Conservation (phyloP, 2,797 vertebrate species). For the Phaenicophaeus curvirostris region DNA sequence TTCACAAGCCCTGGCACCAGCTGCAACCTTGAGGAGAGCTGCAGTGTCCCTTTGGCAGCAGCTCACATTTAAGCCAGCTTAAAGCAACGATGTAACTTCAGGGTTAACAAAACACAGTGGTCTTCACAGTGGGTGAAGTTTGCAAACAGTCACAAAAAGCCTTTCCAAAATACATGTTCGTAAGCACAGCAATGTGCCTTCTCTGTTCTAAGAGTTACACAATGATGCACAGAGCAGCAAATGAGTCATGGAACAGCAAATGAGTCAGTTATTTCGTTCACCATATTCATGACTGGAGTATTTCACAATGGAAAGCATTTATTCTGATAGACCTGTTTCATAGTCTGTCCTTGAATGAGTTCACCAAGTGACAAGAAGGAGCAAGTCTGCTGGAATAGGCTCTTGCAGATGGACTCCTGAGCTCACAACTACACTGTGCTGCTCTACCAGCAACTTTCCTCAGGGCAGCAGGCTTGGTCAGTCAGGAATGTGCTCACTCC, state of each 20-base stretch:
- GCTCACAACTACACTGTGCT: neutral
- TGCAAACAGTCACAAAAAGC: neutral
- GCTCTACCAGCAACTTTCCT: neutral
- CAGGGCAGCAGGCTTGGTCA: neutral
- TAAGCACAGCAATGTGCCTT: neutral
- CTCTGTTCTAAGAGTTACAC: conserved; percentile 17
- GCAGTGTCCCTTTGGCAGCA: neutral
- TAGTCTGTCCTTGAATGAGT: neutral
- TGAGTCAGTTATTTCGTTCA: conserved; percentile 42
- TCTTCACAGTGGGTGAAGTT: neutral
- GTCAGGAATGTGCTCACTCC: neutral
- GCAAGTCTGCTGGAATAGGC: neutral
- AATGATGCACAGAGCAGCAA: conserved; percentile 2
- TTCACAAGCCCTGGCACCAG: neutral
- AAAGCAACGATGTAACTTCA: neutral
- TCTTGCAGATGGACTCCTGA: neutral
- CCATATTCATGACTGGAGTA: conserved; percentile 14
- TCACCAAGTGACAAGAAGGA: neutral
- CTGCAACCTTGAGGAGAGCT: neutral
- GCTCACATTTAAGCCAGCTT: neutral
- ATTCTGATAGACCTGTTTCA: neutral
- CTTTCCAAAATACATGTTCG: neutral
- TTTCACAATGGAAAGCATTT: conserved; percentile 28
- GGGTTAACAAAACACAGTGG: neutral
- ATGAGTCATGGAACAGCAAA: neutral